phyloP scores from a whole-genome alignment of 2,888 invertebrate species.

The Drosophila meridionalis region DNA sequence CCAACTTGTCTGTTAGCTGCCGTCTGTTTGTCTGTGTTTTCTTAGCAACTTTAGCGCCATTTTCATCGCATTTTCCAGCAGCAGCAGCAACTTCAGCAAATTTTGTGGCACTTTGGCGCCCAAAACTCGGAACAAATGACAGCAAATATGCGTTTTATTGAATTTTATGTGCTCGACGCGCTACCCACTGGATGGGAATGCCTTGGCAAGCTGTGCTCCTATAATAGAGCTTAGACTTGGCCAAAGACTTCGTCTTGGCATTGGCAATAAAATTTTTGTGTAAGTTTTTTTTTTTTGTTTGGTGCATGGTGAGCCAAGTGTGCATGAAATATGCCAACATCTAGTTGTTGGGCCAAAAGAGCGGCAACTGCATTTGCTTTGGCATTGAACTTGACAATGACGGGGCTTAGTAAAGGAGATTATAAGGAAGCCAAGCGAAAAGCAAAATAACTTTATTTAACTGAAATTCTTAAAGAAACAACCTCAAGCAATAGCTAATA shows the following conservation, averaged over 20 bases:
- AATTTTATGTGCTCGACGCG: constrained; percentile 75
- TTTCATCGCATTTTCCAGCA: constrained; percentile 41
- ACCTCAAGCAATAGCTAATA: background rate
- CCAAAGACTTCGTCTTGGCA: constrained; percentile 41
- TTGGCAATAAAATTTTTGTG: constrained; percentile 26
- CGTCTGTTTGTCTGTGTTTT: constrained; percentile 55
- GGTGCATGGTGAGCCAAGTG: constrained; percentile 47
- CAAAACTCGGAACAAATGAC: constrained; percentile 77
- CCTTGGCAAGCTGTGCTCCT: constrained; percentile 30
- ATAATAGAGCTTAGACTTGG: constrained; percentile 23
- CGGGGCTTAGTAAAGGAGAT: background rate
- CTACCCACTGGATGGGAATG: constrained; percentile 39
- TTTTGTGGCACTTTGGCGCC: constrained; percentile 80
- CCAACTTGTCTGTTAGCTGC: constrained; percentile 42
- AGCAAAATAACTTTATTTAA: too few species aligned
- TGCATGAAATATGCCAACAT: constrained; percentile 67
- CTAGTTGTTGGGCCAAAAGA: constrained; percentile 36
- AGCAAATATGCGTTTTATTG: constrained; percentile 82
- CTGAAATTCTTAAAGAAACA: background rate
- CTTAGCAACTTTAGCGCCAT: constrained; percentile 63
- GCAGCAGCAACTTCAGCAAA: constrained; percentile 43
- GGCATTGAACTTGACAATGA: constrained; percentile 57
- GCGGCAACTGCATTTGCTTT: constrained; percentile 40
- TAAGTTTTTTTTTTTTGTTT: background rate
- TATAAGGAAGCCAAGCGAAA: background rate